A percentile compares a stretch with the other conserved stretches of the same genome.
These are phyloP conservation scores for Empis livida DNA, from an alignment of 2,888 invertebrate species.

Conservation along the genomic window DNA sequence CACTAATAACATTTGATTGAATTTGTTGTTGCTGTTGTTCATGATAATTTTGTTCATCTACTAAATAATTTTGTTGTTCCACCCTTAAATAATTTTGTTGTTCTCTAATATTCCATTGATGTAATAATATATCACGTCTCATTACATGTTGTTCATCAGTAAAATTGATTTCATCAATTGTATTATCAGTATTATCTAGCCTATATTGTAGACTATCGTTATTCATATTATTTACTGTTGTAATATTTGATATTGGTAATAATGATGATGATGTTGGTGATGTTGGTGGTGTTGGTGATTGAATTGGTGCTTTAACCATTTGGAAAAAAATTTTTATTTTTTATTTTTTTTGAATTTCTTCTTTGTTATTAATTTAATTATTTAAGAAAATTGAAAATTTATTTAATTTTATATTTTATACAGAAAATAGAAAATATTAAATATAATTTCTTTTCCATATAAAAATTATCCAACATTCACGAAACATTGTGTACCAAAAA, in stretches of 20 bases:
- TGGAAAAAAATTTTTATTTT: background rate
- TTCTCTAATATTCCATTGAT: too few species aligned
- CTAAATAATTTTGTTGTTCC: background rate
- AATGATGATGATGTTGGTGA: constrained; percentile 6
- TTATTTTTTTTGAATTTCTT: background rate
- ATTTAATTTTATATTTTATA: too few species aligned
- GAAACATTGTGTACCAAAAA: too few species aligned
- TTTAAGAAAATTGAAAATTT: too few species aligned
- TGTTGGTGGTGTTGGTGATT: constrained; percentile 8
- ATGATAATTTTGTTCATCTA: background rate
- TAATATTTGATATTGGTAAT: background rate
- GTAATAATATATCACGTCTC: too few species aligned
- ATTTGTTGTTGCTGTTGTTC: too few species aligned
- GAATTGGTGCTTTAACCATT: constrained; percentile 11
- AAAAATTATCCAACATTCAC: too few species aligned
- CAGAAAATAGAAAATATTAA: too few species aligned
- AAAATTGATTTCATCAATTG: background rate
- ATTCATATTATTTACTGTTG: background rate
- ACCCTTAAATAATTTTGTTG: too few species aligned
- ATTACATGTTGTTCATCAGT: background rate
- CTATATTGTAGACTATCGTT: background rate
- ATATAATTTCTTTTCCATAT: too few species aligned
- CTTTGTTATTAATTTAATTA: too few species aligned
- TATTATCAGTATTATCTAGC: background rate
- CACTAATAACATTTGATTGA: too few species aligned